Base-by-base conservation (phyloP, 2,888 invertebrate genomes). In the Thecophora atra region DNA sequence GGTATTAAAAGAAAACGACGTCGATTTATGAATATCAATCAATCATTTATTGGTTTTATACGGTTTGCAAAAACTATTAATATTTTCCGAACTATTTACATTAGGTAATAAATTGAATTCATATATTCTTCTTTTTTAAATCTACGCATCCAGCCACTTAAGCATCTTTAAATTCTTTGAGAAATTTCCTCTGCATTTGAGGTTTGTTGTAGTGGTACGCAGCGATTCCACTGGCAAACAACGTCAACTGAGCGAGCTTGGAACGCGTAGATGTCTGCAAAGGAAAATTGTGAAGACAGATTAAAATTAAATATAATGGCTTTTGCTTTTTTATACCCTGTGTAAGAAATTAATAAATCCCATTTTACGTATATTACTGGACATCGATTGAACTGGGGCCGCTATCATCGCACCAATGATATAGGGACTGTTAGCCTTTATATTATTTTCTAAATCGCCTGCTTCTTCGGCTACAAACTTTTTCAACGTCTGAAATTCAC, bases 141-240 rank as follows among this genome's bases (percentile, higher is more conserved):
- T n/a, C n/a, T n/a, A n/a, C 11, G 2, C 11, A 37, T 2, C 7
- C 11, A 11, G 2, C 6, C 8, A 17, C 26, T 64, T 47, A 64
- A 44, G 64, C 64, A 26, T 64, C 44, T 21, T 28, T 64, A 19
- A 64, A 44, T 21, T 64, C 47, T 64, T 64, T 64, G 7, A 47
- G 15, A 47, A 47, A 64, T 64, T 15, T 24, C 7, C 21, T 44
- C 24, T 44, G 2, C 15, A 15, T 26, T 64, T 24, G 44, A 44
- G 64, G 64, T 47, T 64, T 64, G 17, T 19, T 44, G 2, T 26
- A 47, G 5, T 37, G 47, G n/a, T 64, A 64, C 7, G 47, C 64
- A 7, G 64, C 64, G 17, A 64, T 5, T 17, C 64, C 64, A 15
- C 47, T 24, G 44, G 44, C 11, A 5, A 64, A 15, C 7, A 47